phyloP scores from a whole-genome alignment of 2,888 invertebrate genomes.

The Platycheirus rosarum region DNA sequence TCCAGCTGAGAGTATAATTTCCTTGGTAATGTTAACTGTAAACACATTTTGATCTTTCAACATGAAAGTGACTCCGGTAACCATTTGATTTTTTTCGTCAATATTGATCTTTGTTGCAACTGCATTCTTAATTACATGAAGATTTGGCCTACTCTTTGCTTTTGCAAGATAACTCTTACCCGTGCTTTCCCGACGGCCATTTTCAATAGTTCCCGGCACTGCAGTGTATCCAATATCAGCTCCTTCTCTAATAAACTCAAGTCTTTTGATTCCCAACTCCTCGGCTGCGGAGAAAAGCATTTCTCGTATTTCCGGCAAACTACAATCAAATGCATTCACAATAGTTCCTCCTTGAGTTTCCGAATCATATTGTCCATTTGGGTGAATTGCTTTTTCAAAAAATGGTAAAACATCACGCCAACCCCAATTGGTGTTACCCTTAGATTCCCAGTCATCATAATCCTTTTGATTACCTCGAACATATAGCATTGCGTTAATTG shows the following conservation, averaged over 20 bases:
- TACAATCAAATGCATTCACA: conserved; percentile 80
- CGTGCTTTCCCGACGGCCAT: conserved; percentile 89
- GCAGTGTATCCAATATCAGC: conserved; percentile 83
- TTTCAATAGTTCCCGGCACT: conserved; percentile 83
- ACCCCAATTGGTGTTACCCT: conserved; percentile 87
- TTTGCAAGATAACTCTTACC: conserved; percentile 87
- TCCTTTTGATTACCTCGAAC: conserved; percentile 86
- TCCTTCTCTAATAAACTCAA: conserved; percentile 80
- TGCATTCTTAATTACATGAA: conserved; percentile 85
- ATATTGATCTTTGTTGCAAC: conserved; percentile 84
- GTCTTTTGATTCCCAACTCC: conserved; percentile 82
- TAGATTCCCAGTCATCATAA: conserved; percentile 86
- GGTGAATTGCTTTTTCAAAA: conserved; percentile 88
- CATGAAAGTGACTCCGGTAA: conserved; percentile 82
- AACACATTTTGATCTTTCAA: conserved; percentile 83
- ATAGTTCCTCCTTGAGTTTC: conserved; percentile 81
- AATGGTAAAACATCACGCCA: conserved; percentile 90
- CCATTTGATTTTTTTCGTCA: conserved; percentile 81
- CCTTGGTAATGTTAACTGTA: conserved; percentile 76
- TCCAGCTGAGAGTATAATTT: conserved; percentile 80
- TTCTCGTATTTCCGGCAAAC: conserved; percentile 67
- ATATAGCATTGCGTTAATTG: conserved; percentile 87
- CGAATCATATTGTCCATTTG: conserved; percentile 71
- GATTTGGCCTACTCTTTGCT: conserved; percentile 83
- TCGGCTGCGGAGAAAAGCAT: conserved; percentile 82